A percentile compares a stretch with the other conserved stretches of the same genome.
Evolutionary conservation across 1,140 invertebrate genomes (phyloP).

Genomic region (Meloidogyne chitwoodi): DNA sequence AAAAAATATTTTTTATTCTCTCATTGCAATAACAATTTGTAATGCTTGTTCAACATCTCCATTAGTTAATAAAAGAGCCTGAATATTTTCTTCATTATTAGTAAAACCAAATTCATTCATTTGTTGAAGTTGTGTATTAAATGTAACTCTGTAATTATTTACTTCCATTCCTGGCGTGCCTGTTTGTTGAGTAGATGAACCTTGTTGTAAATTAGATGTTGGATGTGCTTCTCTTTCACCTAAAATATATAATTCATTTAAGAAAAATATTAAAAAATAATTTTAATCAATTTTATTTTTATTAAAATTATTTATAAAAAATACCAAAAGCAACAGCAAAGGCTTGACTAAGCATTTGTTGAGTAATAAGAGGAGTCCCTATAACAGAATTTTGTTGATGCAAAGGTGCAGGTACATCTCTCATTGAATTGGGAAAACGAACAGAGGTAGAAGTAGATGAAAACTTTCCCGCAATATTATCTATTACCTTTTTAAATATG

Average conservation of each 20-base stretch:
- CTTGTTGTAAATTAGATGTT: neutral
- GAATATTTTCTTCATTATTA: conserved; percentile 36
- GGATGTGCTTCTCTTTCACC: neutral
- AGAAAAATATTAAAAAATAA: too few species aligned
- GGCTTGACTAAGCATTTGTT: conserved; percentile 6
- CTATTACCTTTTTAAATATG: neutral
- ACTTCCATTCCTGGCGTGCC: neutral
- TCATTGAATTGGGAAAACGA: neutral
- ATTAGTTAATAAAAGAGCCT: conserved; percentile 20
- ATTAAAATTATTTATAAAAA: neutral
- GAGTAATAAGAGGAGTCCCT: neutral
- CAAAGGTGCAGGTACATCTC: neutral
- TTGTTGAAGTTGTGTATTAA: conserved; percentile 34
- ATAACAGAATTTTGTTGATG: neutral
- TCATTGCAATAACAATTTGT: conserved; percentile 35
- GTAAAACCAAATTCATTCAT: conserved; percentile 41
- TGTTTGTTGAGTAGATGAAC: neutral
- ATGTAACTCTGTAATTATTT: neutral
- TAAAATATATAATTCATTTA: too few species aligned
- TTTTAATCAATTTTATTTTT: too few species aligned
- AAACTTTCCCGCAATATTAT: neutral
- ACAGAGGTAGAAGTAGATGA: neutral
- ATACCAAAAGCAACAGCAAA: neutral
- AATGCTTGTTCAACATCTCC: conserved; percentile 42
- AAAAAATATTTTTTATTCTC: conserved; percentile 19